Evolutionary conservation across 2,113 vertebrate genomes (phyloP), one percentile per base, ranked within the genome.

Genomic region (Puffinus mauretanicus): DNA sequence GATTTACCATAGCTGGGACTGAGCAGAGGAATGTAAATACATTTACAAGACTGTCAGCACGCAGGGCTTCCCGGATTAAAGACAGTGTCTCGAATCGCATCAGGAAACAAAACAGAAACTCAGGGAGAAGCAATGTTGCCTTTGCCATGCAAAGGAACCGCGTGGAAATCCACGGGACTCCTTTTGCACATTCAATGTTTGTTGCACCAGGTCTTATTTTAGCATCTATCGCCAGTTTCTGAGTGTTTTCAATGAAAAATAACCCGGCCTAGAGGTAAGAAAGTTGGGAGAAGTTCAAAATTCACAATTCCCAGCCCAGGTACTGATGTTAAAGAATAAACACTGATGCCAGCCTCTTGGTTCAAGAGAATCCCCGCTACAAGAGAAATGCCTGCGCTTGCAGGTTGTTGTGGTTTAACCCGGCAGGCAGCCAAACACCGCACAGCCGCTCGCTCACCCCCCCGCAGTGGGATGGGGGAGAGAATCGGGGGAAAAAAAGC

Each of bases 121-220:
- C 25, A 1, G 0, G 1, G 67, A 62, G 30, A 57, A 69, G 18
- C 0, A 1, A 19, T 0, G 14, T 3, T 49, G 52, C 10, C 15
- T 8, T 5, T 0, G 3, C 21, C 11, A 5, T 1, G 36, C 12
- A 49, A 88, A 47, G 30, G 78, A 46, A 67, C 14, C 17, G 21
- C 7, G 3, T 0, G 11, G 73, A 58, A 71, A 72, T 38, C 62
- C 44, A 16, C 1, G 4, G 12, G n/a, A 20, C 10, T 32, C 47
- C 51, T 25, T 14, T 6, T 47, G 51, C 58, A 26, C 27, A 9
- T 8, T 27, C 64, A 54, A 18, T 2, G 13, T 40, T 24, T 54
- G 26, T 8, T 40, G 34, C 40, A 49, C 34, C 54, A 32, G 24
- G 13, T 19, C 46, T 40, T 36, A 4, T 61, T 81, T 49, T 7